Base-by-base conservation (phyloP, 2,797 vertebrate species). In the Pyrocephalus nanus region DNA sequence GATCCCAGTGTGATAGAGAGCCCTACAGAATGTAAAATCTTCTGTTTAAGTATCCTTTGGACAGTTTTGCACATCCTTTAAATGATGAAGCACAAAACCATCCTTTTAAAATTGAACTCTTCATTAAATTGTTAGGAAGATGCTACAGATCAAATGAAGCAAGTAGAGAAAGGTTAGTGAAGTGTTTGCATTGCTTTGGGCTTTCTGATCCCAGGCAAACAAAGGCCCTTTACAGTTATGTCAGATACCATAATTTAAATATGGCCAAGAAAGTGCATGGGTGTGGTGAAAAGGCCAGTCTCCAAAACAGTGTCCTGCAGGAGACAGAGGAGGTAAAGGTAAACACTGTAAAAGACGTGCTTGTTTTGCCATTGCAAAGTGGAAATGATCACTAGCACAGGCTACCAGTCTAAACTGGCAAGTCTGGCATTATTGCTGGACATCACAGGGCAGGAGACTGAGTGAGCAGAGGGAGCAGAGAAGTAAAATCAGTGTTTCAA, bases 1-100 rank as follows among this genome's bases (percentile, higher is more conserved):
- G 74, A 58, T 79, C 54, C 62, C 15, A 48, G 6, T 54, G 36
- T 27, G 40, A 36, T 10, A 67, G n/a, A 42, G 11, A 83, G 7
- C 47, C 26, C 23, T 51, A 20, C 2, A 67, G 40, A 71, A 70
- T 13, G 7, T 54, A 71, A 50, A 62, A 13, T 67, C 38, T 82
- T 69, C 26, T 77, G 22, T 72, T 92, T 78, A 77, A 40, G 40
- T 92, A 29, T 77, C 42, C 25, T 82, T 85, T 74, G 62, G 65
- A 82, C 58, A 91, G 45, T 89, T 95, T 82, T 90, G 58, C 81
- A 72, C 60, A 58, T 86, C 72, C 81, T 88, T 73, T 85, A 94
- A 85, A 82, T 78, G 73, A 85, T 50, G 72, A 92, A 81, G 76
- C 38, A 48, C 53, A 86, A 72, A 73, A 13, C 12, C 23, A 54